phyloP scores from a whole-genome alignment of 2,888 invertebrate genomes.

The Rhagium mordax region DNA sequence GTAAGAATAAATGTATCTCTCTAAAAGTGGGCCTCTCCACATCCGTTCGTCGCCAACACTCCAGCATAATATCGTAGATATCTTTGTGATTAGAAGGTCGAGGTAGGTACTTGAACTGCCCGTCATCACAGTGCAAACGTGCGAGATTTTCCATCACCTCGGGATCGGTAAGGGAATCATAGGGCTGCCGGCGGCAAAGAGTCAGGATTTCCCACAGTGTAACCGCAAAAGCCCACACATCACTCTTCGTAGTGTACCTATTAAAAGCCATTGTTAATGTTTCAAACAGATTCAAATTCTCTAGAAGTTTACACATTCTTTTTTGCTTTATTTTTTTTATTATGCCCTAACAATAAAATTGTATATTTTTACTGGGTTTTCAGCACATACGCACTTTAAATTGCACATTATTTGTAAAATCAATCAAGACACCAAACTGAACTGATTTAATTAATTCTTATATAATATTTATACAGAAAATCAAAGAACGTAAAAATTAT shows the following conservation, averaged over 20 bases:
- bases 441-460: no score
- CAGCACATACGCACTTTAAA: no score
- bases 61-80: conserved; percentile 87
- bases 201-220: conserved; percentile 90
- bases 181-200: conserved; percentile 84
- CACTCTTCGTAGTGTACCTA: conserved; percentile 87
- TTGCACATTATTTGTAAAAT: no score
- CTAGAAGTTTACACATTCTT: no score
- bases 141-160: conserved; percentile 88
- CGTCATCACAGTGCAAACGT: conserved; percentile 78
- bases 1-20: conserved; percentile 87
- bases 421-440: no score
- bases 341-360: no score
- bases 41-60: conserved; percentile 88
- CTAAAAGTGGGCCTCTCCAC: conserved; percentile 83
- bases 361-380: no score
- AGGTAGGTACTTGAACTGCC: conserved; percentile 76
- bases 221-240: conserved; percentile 93
- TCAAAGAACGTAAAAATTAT: no score
- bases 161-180: conserved; percentile 81
- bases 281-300: no score
- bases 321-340: no score
- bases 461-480: no score
- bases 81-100: conserved; percentile 78
- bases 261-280: not conserved